Percentiles rank a stretch among this genome's conserved stretches.
Evolutionary conservation across 2,113 vertebrate species (phyloP).

Genomic region (Paratilapia polleni): DNA sequence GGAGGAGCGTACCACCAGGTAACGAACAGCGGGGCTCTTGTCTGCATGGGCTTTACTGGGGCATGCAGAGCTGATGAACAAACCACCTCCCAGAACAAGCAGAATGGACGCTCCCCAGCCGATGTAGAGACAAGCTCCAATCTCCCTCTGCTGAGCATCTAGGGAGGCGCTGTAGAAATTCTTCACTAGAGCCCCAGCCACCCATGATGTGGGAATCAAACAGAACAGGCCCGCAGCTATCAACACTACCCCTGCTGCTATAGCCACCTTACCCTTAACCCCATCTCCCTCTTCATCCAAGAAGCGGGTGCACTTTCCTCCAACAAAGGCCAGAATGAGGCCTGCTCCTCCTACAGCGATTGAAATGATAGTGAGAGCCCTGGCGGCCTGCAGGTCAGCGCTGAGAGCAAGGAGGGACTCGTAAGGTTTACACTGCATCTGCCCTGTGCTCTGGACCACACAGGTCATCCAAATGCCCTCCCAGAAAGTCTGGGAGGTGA

Average conservation of each 20-base stretch:
- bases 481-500: slow-evolving; percentile 89
- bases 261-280: slow-evolving; percentile 82
- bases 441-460: slow-evolving; percentile 91
- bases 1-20: slow-evolving; percentile 75
- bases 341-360: slow-evolving; percentile 80
- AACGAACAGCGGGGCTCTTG: slow-evolving; percentile 87
- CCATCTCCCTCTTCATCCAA: slow-evolving; percentile 78
- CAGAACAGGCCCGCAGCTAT: slow-evolving; percentile 81
- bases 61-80: slow-evolving; percentile 86
- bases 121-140: slow-evolving; percentile 88
- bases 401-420: slow-evolving; percentile 86
- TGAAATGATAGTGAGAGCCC: slow-evolving; percentile 84
- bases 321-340: slow-evolving; percentile 84
- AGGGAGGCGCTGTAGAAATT: slow-evolving; percentile 87
- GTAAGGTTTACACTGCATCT: slow-evolving; percentile 90
- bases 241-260: slow-evolving; percentile 81
- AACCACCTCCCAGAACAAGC: slow-evolving; percentile 85
- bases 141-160: slow-evolving; percentile 85
- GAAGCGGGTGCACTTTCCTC: slow-evolving; percentile 93
- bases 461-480: slow-evolving; percentile 98
- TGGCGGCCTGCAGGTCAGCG: slow-evolving; percentile 87
- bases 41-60: slow-evolving; percentile 65
- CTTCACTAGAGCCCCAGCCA: slow-evolving; percentile 82
- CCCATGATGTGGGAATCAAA: slow-evolving; percentile 89
- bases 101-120: slow-evolving; percentile 88